Percentiles rank a stretch among this genome's conserved stretches.
phyloP scores from a whole-genome alignment of 2,888 invertebrate species.

The Hirtodrosophila confusa region DNA sequence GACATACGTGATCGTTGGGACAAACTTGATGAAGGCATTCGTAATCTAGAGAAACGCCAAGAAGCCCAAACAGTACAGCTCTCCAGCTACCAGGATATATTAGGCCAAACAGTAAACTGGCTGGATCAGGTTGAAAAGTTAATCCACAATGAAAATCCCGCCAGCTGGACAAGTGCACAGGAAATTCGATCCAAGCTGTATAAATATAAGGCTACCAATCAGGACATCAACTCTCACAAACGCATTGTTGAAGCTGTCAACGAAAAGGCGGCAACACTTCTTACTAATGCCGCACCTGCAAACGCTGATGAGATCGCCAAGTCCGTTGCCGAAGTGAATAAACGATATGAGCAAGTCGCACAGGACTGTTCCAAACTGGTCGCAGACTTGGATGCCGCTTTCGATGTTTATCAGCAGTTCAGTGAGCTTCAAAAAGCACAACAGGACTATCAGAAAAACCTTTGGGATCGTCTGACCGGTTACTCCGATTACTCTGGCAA shows the following conservation, averaged over 20 bases:
- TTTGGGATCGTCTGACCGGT: conserved; percentile 93
- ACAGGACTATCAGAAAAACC: conserved; percentile 94
- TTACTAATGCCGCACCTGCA: conserved; percentile 85
- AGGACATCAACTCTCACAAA: conserved; percentile 96
- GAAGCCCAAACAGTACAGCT: conserved; percentile 93
- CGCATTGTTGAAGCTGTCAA: conserved; percentile 94
- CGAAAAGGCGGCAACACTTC: conserved; percentile 92
- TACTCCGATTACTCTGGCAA: conserved; percentile 95
- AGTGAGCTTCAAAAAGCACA: conserved; percentile 93
- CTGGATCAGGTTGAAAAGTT: conserved; percentile 93
- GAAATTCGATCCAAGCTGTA: conserved; percentile 93
- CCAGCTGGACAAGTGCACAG: conserved; percentile 91
- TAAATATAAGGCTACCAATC: conserved; percentile 93
- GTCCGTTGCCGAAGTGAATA: conserved; percentile 89
- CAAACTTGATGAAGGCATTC: conserved; percentile 91
- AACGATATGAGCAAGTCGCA: conserved; percentile 90
- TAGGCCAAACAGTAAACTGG: conserved; percentile 94
- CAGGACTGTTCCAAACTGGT: conserved; percentile 88
- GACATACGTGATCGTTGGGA: conserved; percentile 94
- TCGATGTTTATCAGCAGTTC: conserved; percentile 94
- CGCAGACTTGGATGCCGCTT: conserved; percentile 89
- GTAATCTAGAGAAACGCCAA: conserved; percentile 92
- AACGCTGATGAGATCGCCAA: conserved; percentile 87
- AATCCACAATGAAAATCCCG: conserved; percentile 88
- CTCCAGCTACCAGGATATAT: conserved; percentile 93